Conservation (phyloP, 1,140 invertebrate species). For the Brachystomella parvula region DNA sequence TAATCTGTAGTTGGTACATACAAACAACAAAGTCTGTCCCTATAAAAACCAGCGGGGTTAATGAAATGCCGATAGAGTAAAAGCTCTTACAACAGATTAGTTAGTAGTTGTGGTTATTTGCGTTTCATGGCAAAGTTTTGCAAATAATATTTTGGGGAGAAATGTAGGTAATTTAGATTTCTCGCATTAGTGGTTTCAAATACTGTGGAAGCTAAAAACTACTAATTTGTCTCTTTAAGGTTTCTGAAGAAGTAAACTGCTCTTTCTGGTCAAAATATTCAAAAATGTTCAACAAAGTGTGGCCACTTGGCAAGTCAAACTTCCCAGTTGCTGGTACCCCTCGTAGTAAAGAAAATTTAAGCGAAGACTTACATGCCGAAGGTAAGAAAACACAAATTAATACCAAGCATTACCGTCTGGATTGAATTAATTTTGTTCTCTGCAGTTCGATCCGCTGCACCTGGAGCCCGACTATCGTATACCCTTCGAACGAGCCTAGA, state of each 20-base stretch:
- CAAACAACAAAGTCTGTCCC: no score
- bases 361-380: conserved; percentile 34
- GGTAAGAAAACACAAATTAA: background rate
- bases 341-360: conserved; percentile 30
- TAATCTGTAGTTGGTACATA: no score
- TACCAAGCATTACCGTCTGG: background rate
- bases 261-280: background rate
- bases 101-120: no score
- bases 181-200: background rate
- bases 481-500: conserved; percentile 56
- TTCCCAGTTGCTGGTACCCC: background rate
- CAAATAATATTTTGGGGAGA: no score
- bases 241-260: background rate
- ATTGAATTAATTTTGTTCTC: background rate
- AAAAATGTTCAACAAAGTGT: conserved; percentile 38
- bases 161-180: background rate
- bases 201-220: background rate
- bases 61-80: no score
- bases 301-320: conserved; percentile 31
- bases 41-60: no score
- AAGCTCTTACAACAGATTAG: no score
- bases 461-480: conserved; percentile 50
- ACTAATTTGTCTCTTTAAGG: background rate
- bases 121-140: no score
- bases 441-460: conserved; percentile 29